Evolutionary conservation across 1,140 invertebrate genomes (phyloP).

Genomic region (Heliconius hermathena): DNA sequence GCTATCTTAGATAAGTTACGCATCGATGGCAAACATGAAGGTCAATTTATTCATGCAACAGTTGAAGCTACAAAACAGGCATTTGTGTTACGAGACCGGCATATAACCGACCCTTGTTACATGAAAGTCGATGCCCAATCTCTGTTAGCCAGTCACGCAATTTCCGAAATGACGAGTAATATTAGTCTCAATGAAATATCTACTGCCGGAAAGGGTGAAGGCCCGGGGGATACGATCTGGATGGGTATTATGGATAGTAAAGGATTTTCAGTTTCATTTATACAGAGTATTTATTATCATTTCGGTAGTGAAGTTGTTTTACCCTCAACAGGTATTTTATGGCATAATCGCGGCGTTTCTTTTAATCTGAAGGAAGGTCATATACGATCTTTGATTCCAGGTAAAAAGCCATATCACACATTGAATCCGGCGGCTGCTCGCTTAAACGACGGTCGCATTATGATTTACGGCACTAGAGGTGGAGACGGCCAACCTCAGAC

Average conservation of each 20-base stretch:
- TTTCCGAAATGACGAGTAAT: constrained; percentile 60
- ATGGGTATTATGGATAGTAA: constrained; percentile 71
- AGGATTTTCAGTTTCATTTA: constrained; percentile 74
- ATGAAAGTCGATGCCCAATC: constrained; percentile 63
- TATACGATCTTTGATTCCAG: constrained; percentile 58
- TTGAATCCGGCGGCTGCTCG: constrained; percentile 67
- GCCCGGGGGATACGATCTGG: constrained; percentile 71
- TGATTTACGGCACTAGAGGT: constrained; percentile 70
- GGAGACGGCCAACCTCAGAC: constrained; percentile 74
- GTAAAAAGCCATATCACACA: constrained; percentile 72
- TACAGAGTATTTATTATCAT: constrained; percentile 66
- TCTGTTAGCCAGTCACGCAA: constrained; percentile 49
- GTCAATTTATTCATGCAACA: constrained; percentile 66
- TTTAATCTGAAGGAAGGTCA: constrained; percentile 59
- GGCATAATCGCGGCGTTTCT: constrained; percentile 69
- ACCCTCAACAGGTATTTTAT: constrained; percentile 67
- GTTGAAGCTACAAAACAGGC: constrained; percentile 74
- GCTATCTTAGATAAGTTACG: constrained; percentile 66
- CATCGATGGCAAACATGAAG: constrained; percentile 66
- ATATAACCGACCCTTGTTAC: constrained; percentile 66
- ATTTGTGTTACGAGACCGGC: constrained; percentile 63
- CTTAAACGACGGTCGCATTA: constrained; percentile 62
- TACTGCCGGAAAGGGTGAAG: constrained; percentile 48
- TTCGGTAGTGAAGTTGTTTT: constrained; percentile 68
- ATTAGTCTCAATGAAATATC: constrained; percentile 53